A percentile compares a stretch with the other conserved stretches of the same genome.
Conservation (phyloP, 1,140 invertebrate genomes). For the Drosophila willistoni region DNA sequence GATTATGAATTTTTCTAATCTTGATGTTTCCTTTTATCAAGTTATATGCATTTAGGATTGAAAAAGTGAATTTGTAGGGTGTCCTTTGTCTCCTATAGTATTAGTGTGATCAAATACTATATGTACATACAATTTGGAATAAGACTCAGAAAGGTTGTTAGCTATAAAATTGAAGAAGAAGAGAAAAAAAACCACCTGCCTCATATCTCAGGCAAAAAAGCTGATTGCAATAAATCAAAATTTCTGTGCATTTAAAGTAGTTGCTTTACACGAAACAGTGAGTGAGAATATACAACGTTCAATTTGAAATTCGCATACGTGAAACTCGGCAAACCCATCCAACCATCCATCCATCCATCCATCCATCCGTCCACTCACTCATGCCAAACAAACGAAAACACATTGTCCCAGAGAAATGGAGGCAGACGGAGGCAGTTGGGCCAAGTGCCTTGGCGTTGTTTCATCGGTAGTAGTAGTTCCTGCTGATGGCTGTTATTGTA, state of each 20-base stretch:
- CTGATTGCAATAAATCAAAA: slow-evolving; percentile 6
- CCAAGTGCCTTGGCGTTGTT: slow-evolving; percentile 1
- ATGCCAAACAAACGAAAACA: not conserved
- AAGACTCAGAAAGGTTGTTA: no score
- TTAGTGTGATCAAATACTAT: no score
- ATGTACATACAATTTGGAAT: no score
- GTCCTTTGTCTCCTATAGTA: no score
- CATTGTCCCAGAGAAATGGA: not conserved
- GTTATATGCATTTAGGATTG: no score
- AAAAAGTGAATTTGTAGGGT: no score
- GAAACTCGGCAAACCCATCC: not conserved
- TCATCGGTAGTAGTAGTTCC: not conserved
- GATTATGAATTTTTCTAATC: no score
- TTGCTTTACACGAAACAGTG: not conserved
- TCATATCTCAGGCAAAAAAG: not conserved
- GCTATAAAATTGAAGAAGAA: no score
- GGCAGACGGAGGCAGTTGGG: no score
- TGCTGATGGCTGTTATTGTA: slow-evolving; percentile 14
- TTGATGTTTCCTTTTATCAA: no score
- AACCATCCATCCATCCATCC: not conserved
- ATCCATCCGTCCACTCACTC: not conserved
- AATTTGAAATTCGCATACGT: slow-evolving; percentile 5
- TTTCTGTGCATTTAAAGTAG: slow-evolving; percentile 13
- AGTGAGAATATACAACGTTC: not conserved
- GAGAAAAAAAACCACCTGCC: not conserved